Percentiles rank a stretch among this genome's conserved stretches.
These are phyloP conservation scores for Phoeniculus purpureus DNA, from an alignment of 2,797 vertebrate genomes.

Conservation along the genomic window DNA sequence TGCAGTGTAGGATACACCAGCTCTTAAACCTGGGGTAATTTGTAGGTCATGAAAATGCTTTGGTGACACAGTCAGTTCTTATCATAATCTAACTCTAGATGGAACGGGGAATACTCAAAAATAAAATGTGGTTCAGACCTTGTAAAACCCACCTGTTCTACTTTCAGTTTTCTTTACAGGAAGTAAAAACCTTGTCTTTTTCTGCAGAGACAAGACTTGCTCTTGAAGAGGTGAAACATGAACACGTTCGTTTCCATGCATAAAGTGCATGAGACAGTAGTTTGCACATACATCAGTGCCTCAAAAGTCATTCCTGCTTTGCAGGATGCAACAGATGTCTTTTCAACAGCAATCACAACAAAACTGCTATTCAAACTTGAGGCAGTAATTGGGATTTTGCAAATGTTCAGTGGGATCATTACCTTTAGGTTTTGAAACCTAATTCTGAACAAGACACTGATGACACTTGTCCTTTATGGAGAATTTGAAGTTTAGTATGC, in stretches of 20 bases:
- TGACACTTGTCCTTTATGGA: background rate
- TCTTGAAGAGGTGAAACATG: constrained; percentile 47
- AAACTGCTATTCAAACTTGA: constrained; percentile 53
- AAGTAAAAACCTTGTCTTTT: constrained; percentile 39
- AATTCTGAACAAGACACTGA: constrained; percentile 16
- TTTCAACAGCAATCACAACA: constrained; percentile 37
- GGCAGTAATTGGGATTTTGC: constrained; percentile 55
- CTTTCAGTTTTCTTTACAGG: constrained; percentile 22
- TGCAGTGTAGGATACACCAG: constrained; percentile 45
- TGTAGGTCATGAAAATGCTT: constrained; percentile 69
- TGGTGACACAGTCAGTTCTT: constrained; percentile 63
- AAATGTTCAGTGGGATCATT: background rate
- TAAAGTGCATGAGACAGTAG: constrained; percentile 21
- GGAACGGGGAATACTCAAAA: constrained; percentile 19
- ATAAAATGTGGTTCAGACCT: constrained; percentile 28
- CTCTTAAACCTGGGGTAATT: constrained; percentile 68
- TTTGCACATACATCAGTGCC: background rate
- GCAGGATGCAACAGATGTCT: constrained; percentile 4
- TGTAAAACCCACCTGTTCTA: constrained; percentile 38
- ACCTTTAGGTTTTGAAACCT: constrained; percentile 18
- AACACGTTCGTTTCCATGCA: constrained; percentile 48
- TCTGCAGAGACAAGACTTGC: background rate
- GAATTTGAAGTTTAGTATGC: constrained; percentile 20
- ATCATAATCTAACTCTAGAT: constrained; percentile 54
- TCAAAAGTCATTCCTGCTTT: background rate